Evolutionary conservation across 2,888 invertebrate species (phyloP), one percentile per base, ranked within the genome.

Genomic region (Orchesella flavescens): DNA sequence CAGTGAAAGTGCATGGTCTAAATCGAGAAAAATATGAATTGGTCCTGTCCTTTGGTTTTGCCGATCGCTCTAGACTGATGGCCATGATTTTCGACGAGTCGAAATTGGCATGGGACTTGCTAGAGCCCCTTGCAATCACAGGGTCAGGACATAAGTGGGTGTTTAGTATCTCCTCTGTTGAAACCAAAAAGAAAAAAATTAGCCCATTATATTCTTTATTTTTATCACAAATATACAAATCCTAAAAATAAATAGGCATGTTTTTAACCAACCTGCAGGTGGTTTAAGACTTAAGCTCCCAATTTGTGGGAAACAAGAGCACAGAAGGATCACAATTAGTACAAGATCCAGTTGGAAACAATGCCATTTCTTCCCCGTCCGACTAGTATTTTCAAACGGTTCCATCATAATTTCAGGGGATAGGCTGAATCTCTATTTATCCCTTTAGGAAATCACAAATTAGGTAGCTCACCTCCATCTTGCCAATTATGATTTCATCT

Each of bases 101-200:
- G 1, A 65, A 24, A 10, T 2, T 19, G 19, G 17, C 24, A 10
- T 34, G 3, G 65, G 55, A n/a, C 74, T 55, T 23, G 43, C 65
- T 12, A 65, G 24, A 19, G 61, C n/a, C 19, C 57, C 49, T 66
- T 24, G 72, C 9, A 73, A 55, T 12, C n/a, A 85, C 83, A 3
- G 84, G 86, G 46, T 86, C 74, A 9, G 86, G 86, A 46, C 86
- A 86, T 10, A 86, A 49, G 21, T 85, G 78, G 21, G 55, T 77
- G 71, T 81, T 86, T 55, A 72, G 80, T 15, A 86, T 74, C 63
- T 86, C 86, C 72, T 86, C 86, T 86, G 74, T n/a, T 61, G 43
- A 43, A 55, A 65, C 53, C 53, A 53, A n/a, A 5, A 10, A 57
- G 17, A 19, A 17, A 57, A 5, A 61, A 15, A 61, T 61, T 61